phyloP scores from a whole-genome alignment of 2,797 vertebrate species.

The Lagocephalus sceleratus region DNA sequence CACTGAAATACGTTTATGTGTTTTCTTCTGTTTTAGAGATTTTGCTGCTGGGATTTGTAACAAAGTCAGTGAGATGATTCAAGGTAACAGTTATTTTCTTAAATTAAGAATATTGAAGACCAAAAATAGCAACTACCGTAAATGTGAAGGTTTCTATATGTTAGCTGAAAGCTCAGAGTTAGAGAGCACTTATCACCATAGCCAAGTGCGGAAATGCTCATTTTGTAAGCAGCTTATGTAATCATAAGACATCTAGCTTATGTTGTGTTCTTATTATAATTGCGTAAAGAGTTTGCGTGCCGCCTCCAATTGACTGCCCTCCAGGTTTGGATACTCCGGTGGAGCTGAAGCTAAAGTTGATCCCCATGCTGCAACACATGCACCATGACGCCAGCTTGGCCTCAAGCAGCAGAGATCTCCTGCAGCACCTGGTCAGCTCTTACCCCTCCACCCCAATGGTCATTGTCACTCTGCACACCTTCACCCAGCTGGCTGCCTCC shows the following conservation, averaged over 20 bases:
- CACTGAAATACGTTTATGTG: background rate
- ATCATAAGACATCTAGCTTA: too few relatives aligned
- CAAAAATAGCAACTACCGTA: background rate
- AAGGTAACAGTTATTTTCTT: slow-evolving; percentile 77
- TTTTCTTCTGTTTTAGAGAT: slow-evolving; percentile 77
- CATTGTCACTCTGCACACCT: slow-evolving; percentile 94
- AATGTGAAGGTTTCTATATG: background rate
- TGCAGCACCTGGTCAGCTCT: slow-evolving; percentile 90
- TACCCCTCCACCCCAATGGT: slow-evolving; percentile 97
- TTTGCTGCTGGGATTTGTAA: slow-evolving; percentile 99
- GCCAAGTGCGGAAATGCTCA: too few relatives aligned
- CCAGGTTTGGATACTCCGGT: slow-evolving; percentile 92
- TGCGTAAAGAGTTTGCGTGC: background rate
- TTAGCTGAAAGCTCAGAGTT: background rate
- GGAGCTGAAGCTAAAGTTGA: slow-evolving; percentile 94
- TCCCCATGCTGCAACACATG: slow-evolving; percentile 98
- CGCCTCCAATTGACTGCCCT: background rate
- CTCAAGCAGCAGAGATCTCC: slow-evolving; percentile 88
- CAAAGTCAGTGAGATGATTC: slow-evolving; percentile 99
- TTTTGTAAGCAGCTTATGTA: too few relatives aligned
- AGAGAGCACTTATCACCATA: background rate
- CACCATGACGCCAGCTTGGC: slow-evolving; percentile 93
- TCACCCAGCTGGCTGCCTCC: slow-evolving; percentile 91
- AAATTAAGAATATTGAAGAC: background rate
- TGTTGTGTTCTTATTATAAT: too few relatives aligned